These are phyloP conservation scores for Ifrita kowaldi DNA, from an alignment of 2,113 vertebrate species.

Conservation along the genomic window DNA sequence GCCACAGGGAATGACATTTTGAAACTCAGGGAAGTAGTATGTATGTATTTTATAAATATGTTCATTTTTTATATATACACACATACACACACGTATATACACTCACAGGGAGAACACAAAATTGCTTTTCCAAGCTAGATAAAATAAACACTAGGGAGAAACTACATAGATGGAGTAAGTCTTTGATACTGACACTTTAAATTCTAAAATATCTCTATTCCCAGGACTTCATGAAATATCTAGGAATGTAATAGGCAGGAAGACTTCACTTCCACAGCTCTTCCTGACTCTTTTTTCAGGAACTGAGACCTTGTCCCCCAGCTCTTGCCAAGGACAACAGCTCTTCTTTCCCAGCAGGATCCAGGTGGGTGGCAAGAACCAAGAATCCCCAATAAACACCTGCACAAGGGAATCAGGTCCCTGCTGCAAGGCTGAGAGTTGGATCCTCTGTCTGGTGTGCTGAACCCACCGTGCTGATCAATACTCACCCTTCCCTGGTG, in stretches of 20 bases:
- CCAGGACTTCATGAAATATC: not conserved
- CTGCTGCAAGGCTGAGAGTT: not conserved
- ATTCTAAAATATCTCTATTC: not conserved
- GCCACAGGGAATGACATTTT: constrained; percentile 74
- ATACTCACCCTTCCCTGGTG: not conserved
- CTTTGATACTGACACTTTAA: not conserved
- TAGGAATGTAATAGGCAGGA: not conserved
- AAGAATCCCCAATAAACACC: not conserved
- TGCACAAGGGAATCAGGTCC: not conserved
- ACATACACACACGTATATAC: not conserved
- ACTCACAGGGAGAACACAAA: not conserved
- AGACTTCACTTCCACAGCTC: not conserved
- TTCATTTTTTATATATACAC: not conserved
- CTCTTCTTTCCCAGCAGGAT: not conserved
- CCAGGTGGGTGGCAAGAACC: not conserved
- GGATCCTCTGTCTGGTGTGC: not conserved
- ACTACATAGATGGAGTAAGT: not conserved
- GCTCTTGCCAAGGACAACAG: not conserved
- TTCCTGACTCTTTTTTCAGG: not conserved
- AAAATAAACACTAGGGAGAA: not conserved
- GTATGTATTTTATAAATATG: constrained; percentile 42
- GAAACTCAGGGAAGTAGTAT: constrained; percentile 28
- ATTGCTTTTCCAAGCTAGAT: not conserved
- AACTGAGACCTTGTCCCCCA: not conserved
- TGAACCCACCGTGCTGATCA: not conserved